Percentiles rank a stretch among this genome's conserved stretches.
Conservation (phyloP, 2,797 vertebrate species). For the Adrianichthys oophorus region DNA sequence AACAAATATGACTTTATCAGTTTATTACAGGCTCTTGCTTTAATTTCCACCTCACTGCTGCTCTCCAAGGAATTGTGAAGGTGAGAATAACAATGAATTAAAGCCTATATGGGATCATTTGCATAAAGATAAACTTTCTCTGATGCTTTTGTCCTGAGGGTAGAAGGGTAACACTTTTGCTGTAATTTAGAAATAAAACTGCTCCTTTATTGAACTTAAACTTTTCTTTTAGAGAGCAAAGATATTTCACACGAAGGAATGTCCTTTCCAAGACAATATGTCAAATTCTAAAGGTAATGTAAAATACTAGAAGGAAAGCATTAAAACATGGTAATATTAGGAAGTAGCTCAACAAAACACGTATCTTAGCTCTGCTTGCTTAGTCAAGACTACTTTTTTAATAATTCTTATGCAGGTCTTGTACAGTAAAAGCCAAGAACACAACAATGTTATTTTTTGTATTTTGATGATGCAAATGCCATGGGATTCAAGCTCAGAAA, state of each 20-base stretch:
- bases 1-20: background rate
- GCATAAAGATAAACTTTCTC: background rate
- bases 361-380: too few relatives aligned
- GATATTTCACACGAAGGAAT: background rate
- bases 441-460: too few relatives aligned
- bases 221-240: too few relatives aligned
- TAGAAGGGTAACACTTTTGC: background rate
- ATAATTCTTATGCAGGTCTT: too few relatives aligned
- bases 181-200: background rate
- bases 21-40: background rate
- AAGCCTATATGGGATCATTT: constrained; percentile 3
- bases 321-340: too few relatives aligned
- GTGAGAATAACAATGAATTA: constrained; percentile 1
- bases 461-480: too few relatives aligned
- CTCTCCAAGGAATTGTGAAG: background rate
- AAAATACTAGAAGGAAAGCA: too few relatives aligned
- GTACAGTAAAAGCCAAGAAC: too few relatives aligned
- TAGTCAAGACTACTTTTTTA: too few relatives aligned
- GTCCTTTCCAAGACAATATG: background rate
- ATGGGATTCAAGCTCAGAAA: too few relatives aligned
- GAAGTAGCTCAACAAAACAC: too few relatives aligned
- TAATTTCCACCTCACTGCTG: background rate
- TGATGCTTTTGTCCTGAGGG: background rate
- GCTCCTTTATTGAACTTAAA: background rate
- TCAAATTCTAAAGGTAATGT: too few relatives aligned